A percentile compares a stretch with the other conserved stretches of the same genome.
These are phyloP conservation scores for Cygnus atratus DNA, from an alignment of 2,113 vertebrate species.

Conservation along the genomic window DNA sequence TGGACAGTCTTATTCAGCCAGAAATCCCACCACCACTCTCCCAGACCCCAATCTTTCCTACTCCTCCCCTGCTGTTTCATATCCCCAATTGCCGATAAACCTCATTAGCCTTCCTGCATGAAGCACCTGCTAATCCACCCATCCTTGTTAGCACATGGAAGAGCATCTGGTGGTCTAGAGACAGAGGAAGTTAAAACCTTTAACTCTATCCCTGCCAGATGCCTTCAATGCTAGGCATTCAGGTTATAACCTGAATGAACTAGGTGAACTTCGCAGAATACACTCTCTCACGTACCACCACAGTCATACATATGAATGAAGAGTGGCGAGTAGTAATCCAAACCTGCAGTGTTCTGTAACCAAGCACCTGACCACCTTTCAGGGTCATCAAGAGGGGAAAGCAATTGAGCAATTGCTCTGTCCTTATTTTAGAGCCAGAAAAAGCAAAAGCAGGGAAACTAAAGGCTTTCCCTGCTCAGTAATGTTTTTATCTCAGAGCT, in stretches of 20 bases:
- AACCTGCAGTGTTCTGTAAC: background rate
- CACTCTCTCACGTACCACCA: background rate
- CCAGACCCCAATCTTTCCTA: background rate
- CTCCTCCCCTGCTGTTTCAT: background rate
- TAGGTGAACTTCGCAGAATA: background rate
- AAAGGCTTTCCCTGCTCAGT: background rate
- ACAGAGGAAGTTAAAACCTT: background rate
- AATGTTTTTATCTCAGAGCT: background rate
- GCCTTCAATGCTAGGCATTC: background rate
- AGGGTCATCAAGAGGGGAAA: background rate
- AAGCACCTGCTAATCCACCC: slow-evolving; percentile 38
- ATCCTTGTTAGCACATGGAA: background rate
- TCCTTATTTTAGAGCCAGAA: background rate
- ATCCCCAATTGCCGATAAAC: background rate
- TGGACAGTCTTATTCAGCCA: background rate
- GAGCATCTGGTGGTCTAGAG: slow-evolving; percentile 10
- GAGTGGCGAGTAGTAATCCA: background rate
- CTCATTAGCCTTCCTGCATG: slow-evolving; percentile 20
- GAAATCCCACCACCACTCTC: background rate
- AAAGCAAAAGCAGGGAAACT: background rate
- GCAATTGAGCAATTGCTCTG: background rate
- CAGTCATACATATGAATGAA: background rate
- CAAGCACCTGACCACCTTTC: background rate
- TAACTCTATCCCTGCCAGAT: background rate
- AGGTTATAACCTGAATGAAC: background rate